Percentiles rank a stretch among this genome's conserved stretches.
phyloP scores from a whole-genome alignment of 1,140 invertebrate species.

The Trichogramma pretiosum region DNA sequence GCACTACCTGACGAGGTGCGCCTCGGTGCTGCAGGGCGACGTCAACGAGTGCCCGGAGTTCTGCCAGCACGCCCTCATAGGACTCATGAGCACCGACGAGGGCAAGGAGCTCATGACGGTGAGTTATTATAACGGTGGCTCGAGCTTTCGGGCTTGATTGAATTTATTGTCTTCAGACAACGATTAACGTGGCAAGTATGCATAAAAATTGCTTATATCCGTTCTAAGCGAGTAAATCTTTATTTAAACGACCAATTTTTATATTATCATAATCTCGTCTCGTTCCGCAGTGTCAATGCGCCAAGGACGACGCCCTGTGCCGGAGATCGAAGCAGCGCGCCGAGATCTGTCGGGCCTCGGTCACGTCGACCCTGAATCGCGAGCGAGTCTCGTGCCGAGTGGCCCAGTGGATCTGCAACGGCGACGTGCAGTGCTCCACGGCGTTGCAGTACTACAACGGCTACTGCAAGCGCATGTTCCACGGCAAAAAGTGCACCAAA shows the following conservation, averaged over 20 bases:
- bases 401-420: conserved; percentile 69
- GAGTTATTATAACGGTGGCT: too few species aligned
- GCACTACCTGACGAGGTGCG: conserved; percentile 65
- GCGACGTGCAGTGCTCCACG: conserved; percentile 64
- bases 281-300: conserved; percentile 56
- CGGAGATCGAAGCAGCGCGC: conserved; percentile 55
- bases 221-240: neutral
- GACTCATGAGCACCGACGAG: conserved; percentile 67
- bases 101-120: conserved; percentile 65
- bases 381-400: conserved; percentile 63
- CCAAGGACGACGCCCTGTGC: conserved; percentile 53
- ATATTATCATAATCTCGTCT: neutral
- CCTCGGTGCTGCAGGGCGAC: conserved; percentile 53
- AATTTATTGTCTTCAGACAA: too few species aligned
- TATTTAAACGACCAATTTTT: neutral
- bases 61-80: conserved; percentile 67
- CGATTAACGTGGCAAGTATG: too few species aligned
- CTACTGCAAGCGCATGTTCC: conserved; percentile 65
- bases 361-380: conserved; percentile 56
- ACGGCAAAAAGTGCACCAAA: conserved; percentile 64
- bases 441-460: conserved; percentile 66
- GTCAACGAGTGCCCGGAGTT: conserved; percentile 53
- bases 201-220: neutral
- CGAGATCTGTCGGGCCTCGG: conserved; percentile 62
- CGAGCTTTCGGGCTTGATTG: too few species aligned